phyloP scores from a whole-genome alignment of 2,888 invertebrate genomes.

The Melinaea menophilus region DNA sequence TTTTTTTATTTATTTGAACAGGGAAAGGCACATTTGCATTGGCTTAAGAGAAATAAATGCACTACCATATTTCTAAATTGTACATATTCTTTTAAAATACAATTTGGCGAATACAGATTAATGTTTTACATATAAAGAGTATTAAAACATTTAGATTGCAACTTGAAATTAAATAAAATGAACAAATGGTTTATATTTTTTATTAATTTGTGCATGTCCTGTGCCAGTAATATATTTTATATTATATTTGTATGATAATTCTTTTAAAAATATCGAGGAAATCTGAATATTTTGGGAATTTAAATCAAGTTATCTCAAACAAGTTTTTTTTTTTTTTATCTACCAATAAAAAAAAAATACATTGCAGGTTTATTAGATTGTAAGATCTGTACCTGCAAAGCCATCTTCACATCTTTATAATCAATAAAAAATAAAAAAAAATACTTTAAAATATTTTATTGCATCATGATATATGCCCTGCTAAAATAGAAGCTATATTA shows the following conservation, averaged over 20 bases:
- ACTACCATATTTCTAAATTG: background rate
- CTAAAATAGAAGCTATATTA: conserved; percentile 68
- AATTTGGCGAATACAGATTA: conserved; percentile 2
- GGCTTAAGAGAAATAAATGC: conserved; percentile 3
- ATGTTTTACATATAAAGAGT: conserved; percentile 2
- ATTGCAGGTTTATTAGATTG: no score
- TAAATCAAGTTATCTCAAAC: background rate
- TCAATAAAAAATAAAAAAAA: conserved; percentile 1
- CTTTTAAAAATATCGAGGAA: background rate
- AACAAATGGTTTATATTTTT: background rate
- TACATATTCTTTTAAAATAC: conserved; percentile 5
- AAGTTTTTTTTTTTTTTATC: conserved; percentile 18
- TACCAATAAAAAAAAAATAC: background rate
- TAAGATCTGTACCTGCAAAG: no score
- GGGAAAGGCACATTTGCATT: conserved; percentile 19
- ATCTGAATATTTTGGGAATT: no score
- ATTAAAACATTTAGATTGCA: conserved; percentile 7
- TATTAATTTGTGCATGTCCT: background rate
- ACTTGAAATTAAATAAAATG: conserved; percentile 6
- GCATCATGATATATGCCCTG: conserved; percentile 60
- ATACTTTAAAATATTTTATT: background rate
- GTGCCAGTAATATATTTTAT: background rate
- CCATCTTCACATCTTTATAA: no score
- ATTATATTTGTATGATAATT: background rate
- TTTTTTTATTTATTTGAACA: conserved; percentile 58